Base-by-base conservation (phyloP, 23 tunicate genomes). In the Phallusia fumigata region DNA sequence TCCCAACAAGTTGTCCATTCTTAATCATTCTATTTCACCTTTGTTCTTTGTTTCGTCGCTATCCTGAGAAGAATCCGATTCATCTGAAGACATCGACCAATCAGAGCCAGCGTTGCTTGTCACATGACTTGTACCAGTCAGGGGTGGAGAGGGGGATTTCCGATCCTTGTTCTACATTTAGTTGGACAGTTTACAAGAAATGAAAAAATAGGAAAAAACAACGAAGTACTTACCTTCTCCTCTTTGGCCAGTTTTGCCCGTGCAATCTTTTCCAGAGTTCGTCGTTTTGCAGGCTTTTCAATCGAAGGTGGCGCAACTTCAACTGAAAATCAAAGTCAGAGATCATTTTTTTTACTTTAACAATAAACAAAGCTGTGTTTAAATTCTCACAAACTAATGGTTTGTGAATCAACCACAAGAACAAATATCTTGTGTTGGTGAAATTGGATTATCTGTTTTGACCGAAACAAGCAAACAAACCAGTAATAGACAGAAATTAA, bases 231-330 rank as follows among this genome's bases (percentile, higher is more conserved):
- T 58, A 58, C 69, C 28, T 58, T 58, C 13, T 58, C 69, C 5
- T 58, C 69, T 58, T 24, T 58, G 26, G 28, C 69, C 13, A 6
- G 69, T 24, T 58, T 58, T 76, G 81, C 50, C 76, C 75, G 87
- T 76, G 35, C 28, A 6, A 58, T 22, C 13, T 58, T 58, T 58
- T 76, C 81, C 22, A 84, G 81, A 26, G 81, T 79, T 53, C 87
- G 81, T 32, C 87, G 50, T 2, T 75, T 65, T 8, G 76, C 87
- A 19, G 87, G 87, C 53, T 84, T 84, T 52, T 84, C 87, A 75
- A 75, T 84, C 52, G 36, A 32, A n/a, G 69, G 69, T 6, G 69
- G 69, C 8, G 16, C 69, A 8, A 24, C 69, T 58, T 58, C 69
- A 58, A 24, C 69, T 58, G 69, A 30, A 74, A 74, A 40, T 10